Evolutionary conservation across 2,113 vertebrate species (phyloP), one percentile per base, ranked within the genome.

Genomic region (Plotosus lineatus): DNA sequence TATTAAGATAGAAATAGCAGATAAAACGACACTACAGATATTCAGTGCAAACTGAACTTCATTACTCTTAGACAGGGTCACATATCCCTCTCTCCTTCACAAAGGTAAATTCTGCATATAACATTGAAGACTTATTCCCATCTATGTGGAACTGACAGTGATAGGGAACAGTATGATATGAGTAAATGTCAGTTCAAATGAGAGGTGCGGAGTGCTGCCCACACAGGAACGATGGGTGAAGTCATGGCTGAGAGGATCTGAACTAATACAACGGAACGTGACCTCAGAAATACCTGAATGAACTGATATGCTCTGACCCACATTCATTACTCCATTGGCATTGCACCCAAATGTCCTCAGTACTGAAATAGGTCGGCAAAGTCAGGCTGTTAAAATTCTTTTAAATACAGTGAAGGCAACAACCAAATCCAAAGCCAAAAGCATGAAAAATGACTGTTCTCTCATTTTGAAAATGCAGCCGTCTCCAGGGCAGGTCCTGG

Each of bases 61-160:
- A 68, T 73, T 56, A 50, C 38, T 79, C 26, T 28, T 58, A 61
- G 21, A 75, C 75, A 79, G 80, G 83, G 83, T 72, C 80, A 82
- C 77, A 63, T 61, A 82, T 71, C 28, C 77, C 33, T 84, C 15
- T 33, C 36, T 79, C 69, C 44, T 82, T 82, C 46, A 50, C 5
- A 85, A 80, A 83, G 81, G 81, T 83, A 83, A 74, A 73, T 85
- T 80, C 77, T 58, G 56, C 80, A 77, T 82, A 82, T 77, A 66
- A 76, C 28, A 28, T 58, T 31, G 26, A 68, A 48, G 77, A 58
- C 23, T 50, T 61, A 80, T 71, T 44, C 72, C 44, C 79, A 63
- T 63, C 51, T 14, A 11, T 53, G 46, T 61, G 53, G 15, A 79
- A 33, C 61, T 66, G n/a, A 66, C 14, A 53, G 51, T 55, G 65